phyloP scores from a whole-genome alignment of 2,888 invertebrate genomes.

The Chymomyza caudatula region DNA sequence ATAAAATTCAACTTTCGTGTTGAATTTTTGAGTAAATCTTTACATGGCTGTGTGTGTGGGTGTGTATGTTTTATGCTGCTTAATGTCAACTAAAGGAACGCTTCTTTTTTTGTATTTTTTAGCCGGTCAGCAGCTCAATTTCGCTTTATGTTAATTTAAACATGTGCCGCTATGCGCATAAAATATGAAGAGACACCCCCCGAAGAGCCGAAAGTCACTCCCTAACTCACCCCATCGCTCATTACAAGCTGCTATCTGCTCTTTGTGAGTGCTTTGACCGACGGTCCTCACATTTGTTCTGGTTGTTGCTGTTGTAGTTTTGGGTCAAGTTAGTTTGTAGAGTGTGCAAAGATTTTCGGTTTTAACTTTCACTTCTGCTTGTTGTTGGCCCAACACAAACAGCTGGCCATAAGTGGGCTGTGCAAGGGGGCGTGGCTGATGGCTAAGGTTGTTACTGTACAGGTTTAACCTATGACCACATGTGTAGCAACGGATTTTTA shows the following conservation, averaged over 20 bases:
- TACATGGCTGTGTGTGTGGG: conserved; percentile 9
- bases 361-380: conserved; percentile 27
- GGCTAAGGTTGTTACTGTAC: not conserved
- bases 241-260: conserved; percentile 6
- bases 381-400: not conserved
- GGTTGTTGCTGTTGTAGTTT: not conserved
- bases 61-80: conserved; percentile 53
- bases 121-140: conserved; percentile 57
- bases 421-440: not conserved
- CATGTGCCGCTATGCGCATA: conserved; percentile 73
- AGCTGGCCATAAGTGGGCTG: not conserved
- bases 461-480: conserved; percentile 36
- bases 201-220: not conserved
- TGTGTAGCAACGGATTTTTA: conserved; percentile 50
- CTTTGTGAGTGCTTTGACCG: conserved; percentile 11
- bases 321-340: conserved; percentile 64
- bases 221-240: not conserved
- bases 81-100: conserved; percentile 61
- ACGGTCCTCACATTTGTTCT: conserved; percentile 48
- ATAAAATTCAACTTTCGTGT: conserved; percentile 65
- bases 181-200: conserved; percentile 58
- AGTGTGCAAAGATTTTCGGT: conserved; percentile 51
- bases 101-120: conserved; percentile 9
- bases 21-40: conserved; percentile 64
- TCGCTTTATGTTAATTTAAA: conserved; percentile 72